Conservation (phyloP, 2,888 invertebrate genomes). For the Phanerotoma sp. region DNA sequence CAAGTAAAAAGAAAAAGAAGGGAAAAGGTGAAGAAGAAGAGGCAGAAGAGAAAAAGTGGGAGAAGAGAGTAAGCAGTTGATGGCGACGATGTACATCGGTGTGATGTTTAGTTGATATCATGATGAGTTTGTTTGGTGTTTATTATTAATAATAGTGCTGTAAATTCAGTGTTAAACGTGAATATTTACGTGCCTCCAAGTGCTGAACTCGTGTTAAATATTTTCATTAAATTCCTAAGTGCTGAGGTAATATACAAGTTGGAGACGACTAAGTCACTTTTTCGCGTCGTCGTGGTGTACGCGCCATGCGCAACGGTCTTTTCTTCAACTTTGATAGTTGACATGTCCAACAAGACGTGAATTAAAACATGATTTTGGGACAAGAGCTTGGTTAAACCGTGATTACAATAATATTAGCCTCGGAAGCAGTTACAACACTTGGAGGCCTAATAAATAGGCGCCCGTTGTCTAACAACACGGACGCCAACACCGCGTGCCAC, state of each 20-base stretch:
- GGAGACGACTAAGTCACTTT: neutral
- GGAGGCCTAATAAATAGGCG: constrained; percentile 2
- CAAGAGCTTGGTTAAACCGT: neutral
- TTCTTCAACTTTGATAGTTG: constrained; percentile 2
- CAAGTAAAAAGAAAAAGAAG: neutral
- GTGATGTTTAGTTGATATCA: constrained; percentile 20
- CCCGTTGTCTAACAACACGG: constrained; percentile 4
- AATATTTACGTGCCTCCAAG: no score
- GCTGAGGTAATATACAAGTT: neutral
- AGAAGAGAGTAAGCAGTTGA: constrained; percentile 23
- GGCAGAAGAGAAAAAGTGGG: constrained; percentile 15
- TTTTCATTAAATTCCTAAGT: no score
- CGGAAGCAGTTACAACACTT: constrained; percentile 3
- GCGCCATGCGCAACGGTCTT: constrained; percentile 14
- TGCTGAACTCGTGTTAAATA: no score
- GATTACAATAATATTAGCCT: constrained; percentile 1
- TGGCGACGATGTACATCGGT: constrained; percentile 27
- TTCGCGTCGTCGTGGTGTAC: constrained; percentile 15
- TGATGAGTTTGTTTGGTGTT: constrained; percentile 10
- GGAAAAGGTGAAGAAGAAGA: constrained; percentile 10
- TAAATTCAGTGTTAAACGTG: neutral
- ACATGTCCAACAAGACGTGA: neutral
- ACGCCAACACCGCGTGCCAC: constrained; percentile 17
- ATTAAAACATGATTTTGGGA: constrained; percentile 1
- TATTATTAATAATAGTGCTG: constrained; percentile 4